These are phyloP conservation scores for Ardeotis arabs DNA, from an alignment of 2,113 vertebrate genomes.

Conservation along the genomic window DNA sequence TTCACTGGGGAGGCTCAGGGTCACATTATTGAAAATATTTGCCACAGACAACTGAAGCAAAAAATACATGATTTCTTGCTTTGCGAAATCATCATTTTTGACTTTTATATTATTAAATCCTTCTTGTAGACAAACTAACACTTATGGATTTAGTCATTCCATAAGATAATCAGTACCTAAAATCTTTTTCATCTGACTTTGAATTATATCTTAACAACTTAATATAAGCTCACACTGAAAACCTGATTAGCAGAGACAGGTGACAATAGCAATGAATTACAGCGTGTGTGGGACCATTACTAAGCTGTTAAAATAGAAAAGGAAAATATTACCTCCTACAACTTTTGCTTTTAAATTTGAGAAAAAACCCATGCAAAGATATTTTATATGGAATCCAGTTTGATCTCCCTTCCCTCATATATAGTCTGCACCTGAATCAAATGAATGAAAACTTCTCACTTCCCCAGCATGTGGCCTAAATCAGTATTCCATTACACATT, in stretches of 20 bases:
- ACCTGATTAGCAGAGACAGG: slow-evolving; percentile 29
- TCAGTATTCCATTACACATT: background rate
- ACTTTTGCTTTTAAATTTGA: slow-evolving; percentile 22
- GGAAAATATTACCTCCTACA: slow-evolving; percentile 29
- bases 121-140: slow-evolving; percentile 37
- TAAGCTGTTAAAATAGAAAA: slow-evolving; percentile 33
- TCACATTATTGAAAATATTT: background rate
- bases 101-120: slow-evolving; percentile 2
- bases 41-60: background rate
- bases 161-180: slow-evolving; percentile 30
- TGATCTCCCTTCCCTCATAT: background rate
- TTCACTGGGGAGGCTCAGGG: background rate
- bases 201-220: slow-evolving; percentile 42
- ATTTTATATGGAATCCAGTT: background rate
- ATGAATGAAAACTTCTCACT: background rate
- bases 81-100: background rate
- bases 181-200: slow-evolving; percentile 3
- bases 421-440: background rate
- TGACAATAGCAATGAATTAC: slow-evolving; percentile 23
- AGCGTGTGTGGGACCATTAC: background rate
- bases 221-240: slow-evolving; percentile 4
- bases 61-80: background rate
- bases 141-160: slow-evolving; percentile 29
- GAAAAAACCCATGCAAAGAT: background rate
- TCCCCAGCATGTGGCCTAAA: background rate